Percentiles rank a stretch among this genome's conserved stretches.
Evolutionary conservation across 2,888 invertebrate genomes (phyloP).

Genomic region (Zygothrica quintamaculata): DNA sequence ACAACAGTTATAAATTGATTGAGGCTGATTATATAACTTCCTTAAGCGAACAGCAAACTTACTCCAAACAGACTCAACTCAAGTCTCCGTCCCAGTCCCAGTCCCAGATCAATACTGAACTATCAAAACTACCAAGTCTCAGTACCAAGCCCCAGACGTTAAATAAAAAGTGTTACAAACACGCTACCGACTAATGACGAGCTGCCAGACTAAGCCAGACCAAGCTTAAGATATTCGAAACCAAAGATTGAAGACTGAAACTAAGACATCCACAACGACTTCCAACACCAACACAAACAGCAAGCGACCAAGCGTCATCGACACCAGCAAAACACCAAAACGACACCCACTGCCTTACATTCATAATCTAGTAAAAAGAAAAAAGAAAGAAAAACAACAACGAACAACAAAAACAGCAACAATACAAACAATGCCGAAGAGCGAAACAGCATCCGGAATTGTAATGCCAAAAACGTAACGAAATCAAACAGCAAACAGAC

Average conservation of each 20-base stretch:
- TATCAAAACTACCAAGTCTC: background rate
- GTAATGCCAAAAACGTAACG: constrained; percentile 56
- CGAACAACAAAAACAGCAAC: too few species aligned
- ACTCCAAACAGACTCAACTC: constrained; percentile 41
- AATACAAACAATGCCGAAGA: constrained; percentile 32
- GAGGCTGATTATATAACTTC: constrained; percentile 77
- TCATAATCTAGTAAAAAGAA: constrained; percentile 69
- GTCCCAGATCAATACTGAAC: constrained; percentile 17
- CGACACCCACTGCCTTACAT: constrained; percentile 74
- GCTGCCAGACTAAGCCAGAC: constrained; percentile 30
- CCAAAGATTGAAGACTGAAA: constrained; percentile 11
- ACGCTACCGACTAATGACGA: constrained; percentile 67
- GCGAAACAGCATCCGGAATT: constrained; percentile 71
- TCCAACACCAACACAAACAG: constrained; percentile 30
- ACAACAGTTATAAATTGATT: constrained; percentile 77
- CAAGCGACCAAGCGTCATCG: constrained; percentile 6
- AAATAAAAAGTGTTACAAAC: constrained; percentile 71
- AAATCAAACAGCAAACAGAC: constrained; percentile 19
- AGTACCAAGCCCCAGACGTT: constrained; percentile 20
- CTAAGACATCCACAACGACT: constrained; percentile 14
- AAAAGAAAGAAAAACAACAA: constrained; percentile 14
- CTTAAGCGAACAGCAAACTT: constrained; percentile 53
- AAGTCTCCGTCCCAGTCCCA: constrained; percentile 39
- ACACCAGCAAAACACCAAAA: constrained; percentile 16
- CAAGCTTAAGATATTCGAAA: constrained; percentile 16